Conservation (phyloP, 1,140 invertebrate species). For the Sinella curviseta region DNA sequence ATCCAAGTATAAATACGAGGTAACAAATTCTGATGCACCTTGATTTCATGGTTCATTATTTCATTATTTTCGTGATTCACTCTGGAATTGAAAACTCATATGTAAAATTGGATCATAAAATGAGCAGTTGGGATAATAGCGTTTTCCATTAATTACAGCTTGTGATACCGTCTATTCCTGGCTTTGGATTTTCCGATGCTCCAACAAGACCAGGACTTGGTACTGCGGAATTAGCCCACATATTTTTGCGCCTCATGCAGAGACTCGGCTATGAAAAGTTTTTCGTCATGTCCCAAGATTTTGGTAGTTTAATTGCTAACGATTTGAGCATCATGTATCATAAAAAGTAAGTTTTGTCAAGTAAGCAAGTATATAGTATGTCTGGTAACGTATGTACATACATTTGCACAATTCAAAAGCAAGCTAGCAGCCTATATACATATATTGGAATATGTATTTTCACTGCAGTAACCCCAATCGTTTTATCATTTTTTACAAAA, state of each 20-base stretch:
- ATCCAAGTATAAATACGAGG: constrained; percentile 71
- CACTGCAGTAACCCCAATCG: too few relatives aligned
- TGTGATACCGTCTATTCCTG: constrained; percentile 61
- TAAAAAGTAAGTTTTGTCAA: constrained; percentile 44
- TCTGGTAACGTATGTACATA: constrained; percentile 18
- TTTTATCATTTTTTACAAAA: too few relatives aligned
- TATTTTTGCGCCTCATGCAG: constrained; percentile 60
- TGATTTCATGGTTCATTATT: too few relatives aligned
- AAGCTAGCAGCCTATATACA: too few relatives aligned
- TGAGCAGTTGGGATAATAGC: too few relatives aligned
- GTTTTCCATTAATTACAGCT: constrained; percentile 52
- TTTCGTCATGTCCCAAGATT: constrained; percentile 61
- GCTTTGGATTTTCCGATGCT: constrained; percentile 60
- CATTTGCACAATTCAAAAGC: constrained; percentile 33
- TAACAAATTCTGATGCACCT: constrained; percentile 54
- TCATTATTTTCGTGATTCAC: too few relatives aligned
- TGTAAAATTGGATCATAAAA: too few relatives aligned
- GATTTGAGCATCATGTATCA: constrained; percentile 56
- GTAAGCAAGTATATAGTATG: too few relatives aligned
- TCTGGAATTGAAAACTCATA: too few relatives aligned
- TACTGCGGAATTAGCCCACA: constrained; percentile 53
- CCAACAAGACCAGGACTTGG: constrained; percentile 51
- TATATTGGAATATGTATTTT: too few relatives aligned
- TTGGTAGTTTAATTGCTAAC: constrained; percentile 51
- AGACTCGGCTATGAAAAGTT: constrained; percentile 57